A percentile compares a stretch with the other conserved stretches of the same genome.
These are phyloP conservation scores for Lophura nycthemera DNA, from an alignment of 2,113 vertebrate genomes.

Conservation along the genomic window DNA sequence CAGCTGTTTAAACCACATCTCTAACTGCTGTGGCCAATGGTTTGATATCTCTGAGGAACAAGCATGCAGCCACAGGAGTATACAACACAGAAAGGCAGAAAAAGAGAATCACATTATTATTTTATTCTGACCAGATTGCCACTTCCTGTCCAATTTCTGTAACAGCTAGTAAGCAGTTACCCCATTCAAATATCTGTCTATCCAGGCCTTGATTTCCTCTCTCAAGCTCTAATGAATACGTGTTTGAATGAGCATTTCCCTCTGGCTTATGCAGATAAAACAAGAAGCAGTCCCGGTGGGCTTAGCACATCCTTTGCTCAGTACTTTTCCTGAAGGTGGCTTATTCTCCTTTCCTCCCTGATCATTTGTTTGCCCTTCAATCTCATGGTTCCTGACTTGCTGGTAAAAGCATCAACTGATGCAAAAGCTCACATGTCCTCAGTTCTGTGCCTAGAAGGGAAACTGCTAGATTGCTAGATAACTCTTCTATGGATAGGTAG, in stretches of 20 bases:
- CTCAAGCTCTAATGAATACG: not conserved
- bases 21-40: not conserved
- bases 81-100: not conserved
- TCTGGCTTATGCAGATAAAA: slow-evolving; percentile 22
- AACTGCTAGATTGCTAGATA: not conserved
- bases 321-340: not conserved
- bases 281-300: not conserved
- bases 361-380: not conserved
- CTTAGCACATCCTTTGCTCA: not conserved
- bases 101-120: not conserved
- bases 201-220: slow-evolving; percentile 1
- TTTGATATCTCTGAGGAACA: slow-evolving; percentile 36
- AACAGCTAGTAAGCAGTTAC: not conserved
- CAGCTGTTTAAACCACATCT: slow-evolving; percentile 47
- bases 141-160: not conserved
- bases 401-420: not conserved
- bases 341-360: not conserved
- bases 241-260: slow-evolving; percentile 33
- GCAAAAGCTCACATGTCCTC: not conserved
- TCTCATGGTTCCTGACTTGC: not conserved
- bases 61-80: not conserved
- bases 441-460: not conserved
- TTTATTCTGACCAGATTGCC: slow-evolving; percentile 19
- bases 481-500: not conserved
- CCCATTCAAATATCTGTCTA: not conserved